These are phyloP conservation scores for Poliocrania exsul DNA, from an alignment of 2,797 vertebrate species.

Conservation along the genomic window DNA sequence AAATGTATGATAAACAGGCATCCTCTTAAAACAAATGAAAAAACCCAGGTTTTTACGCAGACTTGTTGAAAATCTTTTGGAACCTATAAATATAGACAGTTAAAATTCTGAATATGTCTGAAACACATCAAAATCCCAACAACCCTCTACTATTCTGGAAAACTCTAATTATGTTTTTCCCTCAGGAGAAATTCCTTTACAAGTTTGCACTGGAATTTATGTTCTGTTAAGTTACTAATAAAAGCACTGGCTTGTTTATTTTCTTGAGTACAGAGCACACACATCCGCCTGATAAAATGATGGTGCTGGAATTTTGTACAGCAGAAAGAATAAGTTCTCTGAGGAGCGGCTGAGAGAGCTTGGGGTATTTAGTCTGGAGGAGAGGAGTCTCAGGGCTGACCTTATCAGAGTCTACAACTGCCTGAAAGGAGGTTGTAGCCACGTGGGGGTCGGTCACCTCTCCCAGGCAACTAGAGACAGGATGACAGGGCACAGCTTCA, in stretches of 20 bases:
- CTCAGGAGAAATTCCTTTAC: constrained; percentile 47
- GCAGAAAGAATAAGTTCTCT: not conserved
- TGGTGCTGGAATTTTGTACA: not conserved
- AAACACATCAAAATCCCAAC: not conserved
- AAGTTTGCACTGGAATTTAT: constrained; percentile 49
- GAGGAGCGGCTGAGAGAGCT: not conserved
- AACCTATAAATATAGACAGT: constrained; percentile 12
- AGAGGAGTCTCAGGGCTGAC: not conserved
- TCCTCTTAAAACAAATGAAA: constrained; percentile 15
- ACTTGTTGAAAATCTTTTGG: constrained; percentile 63
- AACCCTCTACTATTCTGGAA: constrained; percentile 29
- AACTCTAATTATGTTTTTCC: constrained; percentile 31
- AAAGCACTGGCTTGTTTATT: not conserved
- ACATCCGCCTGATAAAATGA: not conserved
- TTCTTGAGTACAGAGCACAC: not conserved
- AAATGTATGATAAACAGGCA: constrained; percentile 36
- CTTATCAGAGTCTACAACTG: not conserved
- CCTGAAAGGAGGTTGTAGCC: not conserved
- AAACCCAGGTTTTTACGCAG: not conserved
- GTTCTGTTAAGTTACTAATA: constrained; percentile 39
- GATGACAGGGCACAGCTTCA: not conserved
- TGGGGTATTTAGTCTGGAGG: not conserved
- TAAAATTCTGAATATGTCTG: constrained; percentile 27
- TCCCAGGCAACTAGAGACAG: not conserved
- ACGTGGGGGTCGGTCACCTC: not conserved